A percentile compares a stretch with the other conserved stretches of the same genome.
Conservation (phyloP, 23 tunicate species). For the Clavelina lepadiformis region DNA sequence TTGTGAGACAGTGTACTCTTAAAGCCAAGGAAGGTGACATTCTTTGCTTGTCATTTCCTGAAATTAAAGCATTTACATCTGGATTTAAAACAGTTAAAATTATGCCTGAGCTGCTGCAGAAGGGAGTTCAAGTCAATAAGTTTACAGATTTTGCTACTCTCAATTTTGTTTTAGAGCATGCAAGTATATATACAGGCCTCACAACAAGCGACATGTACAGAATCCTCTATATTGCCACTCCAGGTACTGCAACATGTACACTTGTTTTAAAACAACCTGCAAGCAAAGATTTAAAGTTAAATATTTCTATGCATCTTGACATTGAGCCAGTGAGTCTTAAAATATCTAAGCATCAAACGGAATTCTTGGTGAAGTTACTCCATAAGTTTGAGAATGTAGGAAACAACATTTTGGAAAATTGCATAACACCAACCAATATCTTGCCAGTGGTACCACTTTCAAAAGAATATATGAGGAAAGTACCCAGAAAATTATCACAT, state of each 20-base stretch:
- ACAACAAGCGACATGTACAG: neutral
- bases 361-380: slow-evolving; percentile 6
- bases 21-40: neutral
- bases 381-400: neutral
- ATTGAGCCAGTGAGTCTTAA: slow-evolving; percentile 46
- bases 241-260: slow-evolving; percentile 60
- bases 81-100: slow-evolving; percentile 47
- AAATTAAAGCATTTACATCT: slow-evolving; percentile 20
- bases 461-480: no score
- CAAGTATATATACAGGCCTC: slow-evolving; percentile 26
- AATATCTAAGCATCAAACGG: slow-evolving; percentile 16
- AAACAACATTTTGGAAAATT: neutral
- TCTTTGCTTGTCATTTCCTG: slow-evolving; percentile 23
- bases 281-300: neutral
- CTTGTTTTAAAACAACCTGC: slow-evolving; percentile 24
- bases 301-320: slow-evolving; percentile 47
- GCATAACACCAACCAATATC: neutral
- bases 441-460: no score
- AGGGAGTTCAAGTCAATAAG: slow-evolving; percentile 27
- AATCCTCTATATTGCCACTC: slow-evolving; percentile 10
- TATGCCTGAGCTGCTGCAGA: slow-evolving; percentile 14
- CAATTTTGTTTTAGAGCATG: slow-evolving; percentile 44
- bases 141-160: slow-evolving; percentile 56
- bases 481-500: neutral
- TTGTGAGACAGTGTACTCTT: neutral